Evolutionary conservation across 2,888 invertebrate species (phyloP).

Genomic region (Slavum lentiscoides): DNA sequence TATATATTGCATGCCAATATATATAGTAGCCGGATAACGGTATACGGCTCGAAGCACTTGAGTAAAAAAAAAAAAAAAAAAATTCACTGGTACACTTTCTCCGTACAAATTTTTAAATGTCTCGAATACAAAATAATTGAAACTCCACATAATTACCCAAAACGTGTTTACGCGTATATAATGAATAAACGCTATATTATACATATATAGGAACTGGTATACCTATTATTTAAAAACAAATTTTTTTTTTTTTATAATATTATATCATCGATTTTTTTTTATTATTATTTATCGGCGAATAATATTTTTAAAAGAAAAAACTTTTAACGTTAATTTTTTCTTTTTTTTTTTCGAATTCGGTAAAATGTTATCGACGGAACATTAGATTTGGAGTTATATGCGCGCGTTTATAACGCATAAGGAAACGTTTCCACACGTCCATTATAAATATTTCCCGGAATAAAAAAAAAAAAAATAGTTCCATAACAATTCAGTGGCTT

Average conservation of each 20-base stretch:
- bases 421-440: slow-evolving; percentile 15
- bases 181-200: neutral
- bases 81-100: slow-evolving; percentile 48
- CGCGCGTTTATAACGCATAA: neutral
- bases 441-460: neutral
- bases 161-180: neutral
- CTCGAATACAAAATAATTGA: slow-evolving; percentile 9
- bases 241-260: neutral
- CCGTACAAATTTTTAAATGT: slow-evolving; percentile 31
- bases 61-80: slow-evolving; percentile 1
- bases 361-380: neutral
- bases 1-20: neutral
- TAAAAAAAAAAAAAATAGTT: slow-evolving; percentile 9
- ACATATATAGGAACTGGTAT: neutral
- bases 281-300: neutral
- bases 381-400: neutral
- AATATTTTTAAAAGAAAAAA: neutral
- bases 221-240: neutral
- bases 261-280: neutral
- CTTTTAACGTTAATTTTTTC: neutral
- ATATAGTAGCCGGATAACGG: slow-evolving; percentile 34
- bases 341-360: neutral
- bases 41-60: slow-evolving; percentile 23
- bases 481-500: neutral
- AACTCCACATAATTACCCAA: slow-evolving; percentile 19